phyloP scores from a whole-genome alignment of 2,113 vertebrate species.

The Microtus richardsoni region DNA sequence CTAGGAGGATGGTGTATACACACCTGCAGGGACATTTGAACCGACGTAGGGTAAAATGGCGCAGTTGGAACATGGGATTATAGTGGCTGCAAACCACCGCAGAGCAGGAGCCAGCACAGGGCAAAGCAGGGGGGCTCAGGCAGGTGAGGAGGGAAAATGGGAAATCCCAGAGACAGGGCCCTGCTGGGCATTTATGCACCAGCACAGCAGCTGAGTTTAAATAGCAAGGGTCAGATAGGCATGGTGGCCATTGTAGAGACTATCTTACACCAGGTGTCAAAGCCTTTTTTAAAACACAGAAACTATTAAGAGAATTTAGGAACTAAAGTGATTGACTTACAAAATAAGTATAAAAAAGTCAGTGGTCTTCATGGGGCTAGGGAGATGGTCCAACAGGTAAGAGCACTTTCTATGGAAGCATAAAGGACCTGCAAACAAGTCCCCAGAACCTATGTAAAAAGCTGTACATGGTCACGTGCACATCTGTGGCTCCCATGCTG shows the following conservation, averaged over 20 bases:
- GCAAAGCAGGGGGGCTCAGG: neutral
- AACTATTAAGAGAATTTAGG: neutral
- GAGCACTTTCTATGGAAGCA: no score
- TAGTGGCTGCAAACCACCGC: neutral
- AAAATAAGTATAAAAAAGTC: conserved; percentile 9
- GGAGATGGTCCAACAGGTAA: neutral
- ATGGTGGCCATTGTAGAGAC: neutral
- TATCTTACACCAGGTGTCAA: neutral
- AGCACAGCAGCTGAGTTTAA: neutral
- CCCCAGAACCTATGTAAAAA: neutral
- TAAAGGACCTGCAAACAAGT: neutral
- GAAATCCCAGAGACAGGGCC: neutral
- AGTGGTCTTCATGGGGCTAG: neutral
- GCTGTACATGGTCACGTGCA: neutral
- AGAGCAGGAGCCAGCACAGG: neutral
- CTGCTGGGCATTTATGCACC: neutral
- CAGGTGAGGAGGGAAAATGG: neutral
- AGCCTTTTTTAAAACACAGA: neutral
- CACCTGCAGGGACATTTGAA: neutral
- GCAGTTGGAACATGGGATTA: neutral
- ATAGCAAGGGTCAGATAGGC: neutral
- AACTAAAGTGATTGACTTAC: neutral
- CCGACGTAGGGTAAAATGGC: neutral
- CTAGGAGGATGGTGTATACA: neutral
- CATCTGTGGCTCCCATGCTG: neutral